These are phyloP conservation scores for Pangasius larnaudii DNA, from an alignment of 2,797 vertebrate genomes.

Conservation along the genomic window DNA sequence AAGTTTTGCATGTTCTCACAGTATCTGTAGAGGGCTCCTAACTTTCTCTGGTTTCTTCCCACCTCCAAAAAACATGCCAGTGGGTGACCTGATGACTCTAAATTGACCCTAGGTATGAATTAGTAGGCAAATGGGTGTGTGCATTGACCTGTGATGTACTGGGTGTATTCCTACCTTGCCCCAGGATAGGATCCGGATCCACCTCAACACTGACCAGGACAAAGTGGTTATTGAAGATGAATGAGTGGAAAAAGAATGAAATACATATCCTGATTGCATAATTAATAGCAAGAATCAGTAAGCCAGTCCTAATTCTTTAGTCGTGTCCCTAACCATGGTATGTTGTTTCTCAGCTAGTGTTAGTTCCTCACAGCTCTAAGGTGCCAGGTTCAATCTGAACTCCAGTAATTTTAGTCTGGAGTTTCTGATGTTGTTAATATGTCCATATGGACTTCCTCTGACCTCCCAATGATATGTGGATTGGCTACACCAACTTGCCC, in stretches of 20 bases:
- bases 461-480: background rate
- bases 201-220: background rate
- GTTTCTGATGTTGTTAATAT: background rate
- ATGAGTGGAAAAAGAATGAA: background rate
- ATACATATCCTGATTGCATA: background rate
- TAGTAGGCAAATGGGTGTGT: background rate
- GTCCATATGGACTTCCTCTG: background rate
- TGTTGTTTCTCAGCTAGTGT: background rate
- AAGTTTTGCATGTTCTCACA: background rate
- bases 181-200: background rate
- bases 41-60: too few species aligned
- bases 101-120: background rate
- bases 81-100: background rate
- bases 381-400: background rate
- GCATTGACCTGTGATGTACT: background rate
- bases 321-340: background rate
- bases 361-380: background rate
- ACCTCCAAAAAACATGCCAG: background rate
- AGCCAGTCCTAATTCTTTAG: background rate
- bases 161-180: background rate
- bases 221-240: background rate
- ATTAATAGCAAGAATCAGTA: background rate
- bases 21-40: background rate
- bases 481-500: background rate
- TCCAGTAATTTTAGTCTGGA: background rate